Evolutionary conservation across 2,888 invertebrate species (phyloP).

Genomic region (Drosophila pegasa): DNA sequence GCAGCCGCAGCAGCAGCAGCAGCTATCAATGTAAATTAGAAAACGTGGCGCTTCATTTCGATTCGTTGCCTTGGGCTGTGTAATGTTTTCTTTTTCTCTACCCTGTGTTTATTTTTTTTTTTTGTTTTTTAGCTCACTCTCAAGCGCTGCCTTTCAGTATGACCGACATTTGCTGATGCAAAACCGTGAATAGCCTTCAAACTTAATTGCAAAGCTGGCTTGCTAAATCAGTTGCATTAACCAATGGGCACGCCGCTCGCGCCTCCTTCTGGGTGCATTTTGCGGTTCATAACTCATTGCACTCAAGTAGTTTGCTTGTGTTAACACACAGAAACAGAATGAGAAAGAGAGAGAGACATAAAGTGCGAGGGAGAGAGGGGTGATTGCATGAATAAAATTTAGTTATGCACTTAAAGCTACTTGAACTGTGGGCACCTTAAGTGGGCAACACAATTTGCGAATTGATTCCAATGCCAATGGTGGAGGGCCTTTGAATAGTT

Average conservation of each 20-base stretch:
- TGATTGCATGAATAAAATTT: constrained; percentile 74
- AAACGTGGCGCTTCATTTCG: constrained; percentile 71
- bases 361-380: constrained; percentile 16
- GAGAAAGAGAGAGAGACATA: constrained; percentile 12
- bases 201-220: constrained; percentile 71
- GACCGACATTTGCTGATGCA: constrained; percentile 26
- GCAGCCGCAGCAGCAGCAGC: constrained; percentile 18
- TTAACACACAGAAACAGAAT: constrained; percentile 20
- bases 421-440: constrained; percentile 40
- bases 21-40: constrained; percentile 77
- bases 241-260: constrained; percentile 44
- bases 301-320: constrained; percentile 64
- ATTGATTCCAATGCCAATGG: constrained; percentile 42
- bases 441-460: constrained; percentile 65
- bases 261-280: constrained; percentile 21
- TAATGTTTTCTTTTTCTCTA: constrained; percentile 29
- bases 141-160: constrained; percentile 49
- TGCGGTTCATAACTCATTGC: constrained; percentile 72
- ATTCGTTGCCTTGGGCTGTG: constrained; percentile 59
- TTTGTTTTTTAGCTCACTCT: constrained; percentile 11
- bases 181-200: constrained; percentile 65
- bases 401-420: constrained; percentile 39
- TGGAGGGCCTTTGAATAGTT: constrained; percentile 59
- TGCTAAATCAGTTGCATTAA: constrained; percentile 76
- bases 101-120: constrained; percentile 12